Base-by-base conservation (phyloP, 2,113 vertebrate genomes). In the Pachycephala philippinensis region DNA sequence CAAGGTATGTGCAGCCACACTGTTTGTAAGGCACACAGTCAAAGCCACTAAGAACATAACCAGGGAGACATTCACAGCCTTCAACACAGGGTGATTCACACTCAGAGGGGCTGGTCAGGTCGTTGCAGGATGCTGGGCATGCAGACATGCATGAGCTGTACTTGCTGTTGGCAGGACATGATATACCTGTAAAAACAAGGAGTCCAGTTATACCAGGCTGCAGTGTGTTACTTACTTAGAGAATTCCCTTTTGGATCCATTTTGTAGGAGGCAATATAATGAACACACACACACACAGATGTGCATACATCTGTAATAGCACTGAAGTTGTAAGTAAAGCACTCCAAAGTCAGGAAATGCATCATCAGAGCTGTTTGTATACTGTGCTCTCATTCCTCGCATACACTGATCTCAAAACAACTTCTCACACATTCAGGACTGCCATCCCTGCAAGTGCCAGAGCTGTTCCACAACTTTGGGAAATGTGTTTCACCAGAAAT, bases 21-120 rank as follows among this genome's bases (percentile, higher is more conserved):
- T 97, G 30, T 42, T 27, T 96, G 88, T 96, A 98, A 90, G 97
- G 97, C 45, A 98, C 97, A 0, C 98, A 98, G 15, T 97, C 90
- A 57, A 42, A 94, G 22, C 66, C 97, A 44, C 97, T 98, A 4
- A 98, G 96, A 82, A 98, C 65, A 21, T 96, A 97, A 37, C 98
- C 98, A 49, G 94, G 87, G 37, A 97, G 78, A 82, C 98, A 98
- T 93, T 97, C 94, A 39, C 98, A 98, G 94, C 97, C 97, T 90
- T 98, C 97, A 17, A 89, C 49, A 57, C 91, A 95, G 27, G 96
- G 96, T 11, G 60, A 66, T 66, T 89, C 86, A 19, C 97, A 98
- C 65, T 97, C 96, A 40, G 90, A 96, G 31, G 97, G 80, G 56
- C 97, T 96, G 47, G 97, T 95, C 40, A 97, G 59, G 54, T 98